Evolutionary conservation across 2,888 invertebrate genomes (phyloP).

Genomic region (Drosophila yooni): DNA sequence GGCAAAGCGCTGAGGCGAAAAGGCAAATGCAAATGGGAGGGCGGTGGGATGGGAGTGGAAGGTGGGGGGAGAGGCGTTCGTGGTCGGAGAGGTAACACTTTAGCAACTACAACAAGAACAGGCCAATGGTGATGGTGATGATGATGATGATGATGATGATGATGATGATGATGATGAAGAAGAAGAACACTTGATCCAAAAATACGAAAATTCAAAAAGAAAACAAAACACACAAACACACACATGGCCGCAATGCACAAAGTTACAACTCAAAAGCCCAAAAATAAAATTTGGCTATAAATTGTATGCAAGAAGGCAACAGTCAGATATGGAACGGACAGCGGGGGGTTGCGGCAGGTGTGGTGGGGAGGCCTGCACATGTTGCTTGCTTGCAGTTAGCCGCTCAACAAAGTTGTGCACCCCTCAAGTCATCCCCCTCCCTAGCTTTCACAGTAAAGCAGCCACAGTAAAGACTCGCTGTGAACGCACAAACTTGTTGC

Average conservation of each 20-base stretch:
- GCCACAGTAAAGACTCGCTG: slow-evolving; percentile 40
- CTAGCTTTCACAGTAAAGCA: not conserved
- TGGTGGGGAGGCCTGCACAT: slow-evolving; percentile 50
- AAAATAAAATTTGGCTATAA: slow-evolving; percentile 62
- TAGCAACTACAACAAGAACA: slow-evolving; percentile 34
- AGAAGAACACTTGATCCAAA: slow-evolving; percentile 55
- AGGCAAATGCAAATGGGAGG: slow-evolving; percentile 15
- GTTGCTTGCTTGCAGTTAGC: slow-evolving; percentile 37
- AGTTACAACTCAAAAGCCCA: slow-evolving; percentile 52
- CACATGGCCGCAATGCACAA: slow-evolving; percentile 48
- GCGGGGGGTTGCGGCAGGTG: not conserved
- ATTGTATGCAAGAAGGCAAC: slow-evolving; percentile 54
- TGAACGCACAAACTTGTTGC: slow-evolving; percentile 10
- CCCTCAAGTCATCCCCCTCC: not conserved
- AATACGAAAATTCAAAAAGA: slow-evolving; percentile 54
- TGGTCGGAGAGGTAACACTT: slow-evolving; percentile 45
- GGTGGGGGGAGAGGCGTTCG: not conserved
- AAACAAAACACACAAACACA: slow-evolving; percentile 42
- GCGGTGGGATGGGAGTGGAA: not conserved
- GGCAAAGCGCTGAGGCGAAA: slow-evolving; percentile 59
- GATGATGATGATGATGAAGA: slow-evolving; percentile 5
- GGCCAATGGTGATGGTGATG: no score
- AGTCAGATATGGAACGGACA: not conserved
- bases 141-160: slow-evolving; percentile 7
- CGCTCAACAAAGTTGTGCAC: slow-evolving; percentile 34